Base-by-base conservation (phyloP, 2,113 vertebrate genomes). In the Psophia crepitans region DNA sequence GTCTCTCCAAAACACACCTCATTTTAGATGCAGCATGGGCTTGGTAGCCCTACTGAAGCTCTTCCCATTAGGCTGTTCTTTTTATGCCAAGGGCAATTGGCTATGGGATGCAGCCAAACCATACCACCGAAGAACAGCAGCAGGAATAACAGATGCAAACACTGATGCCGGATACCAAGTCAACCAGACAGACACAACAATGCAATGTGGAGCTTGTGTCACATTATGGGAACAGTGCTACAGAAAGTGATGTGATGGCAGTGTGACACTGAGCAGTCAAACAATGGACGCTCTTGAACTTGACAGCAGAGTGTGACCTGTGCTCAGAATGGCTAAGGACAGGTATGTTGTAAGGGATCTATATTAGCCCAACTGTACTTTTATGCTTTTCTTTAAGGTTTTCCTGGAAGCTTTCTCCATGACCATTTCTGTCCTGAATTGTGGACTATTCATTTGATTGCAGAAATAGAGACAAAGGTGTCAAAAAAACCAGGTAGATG, bases 221-320 rank as follows among this genome's bases (percentile, higher is more conserved):
- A 10, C 26, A 1, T 58, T 65, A 32, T 0, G 1, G 61, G 43
- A 74, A 17, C 33, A 41, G 24, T 14, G 3, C 41, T 64, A 32
- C 32, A 64, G 81, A 48, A 63, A 58, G 27, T 30, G 63, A 65
- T 1, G 1, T 65, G 39, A 41, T 51, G 35, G 23, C 33, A 61
- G 35, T 5, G n/a, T 49, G 70, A 87, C 26, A n/a, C 28, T 33
- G 35, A 51, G 54, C 75, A 66, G 28, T 39, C 22, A 35, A 44
- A 41, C 39, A 75, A 49, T 0, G 0, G 49, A 20, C 18, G 26
- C 4, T 27, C 85, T 46, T 41, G 51, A 71, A 61, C 57, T 28
- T 14, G 13, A 44, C 1, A 4, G 44, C 61, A 70, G 33, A 41
- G 11, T 33, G 32, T 83, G 54, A 48, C 27, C n/a, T 48, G 39